These are phyloP conservation scores for Harpalus rubripes DNA, from an alignment of 2,888 invertebrate genomes.

Conservation along the genomic window DNA sequence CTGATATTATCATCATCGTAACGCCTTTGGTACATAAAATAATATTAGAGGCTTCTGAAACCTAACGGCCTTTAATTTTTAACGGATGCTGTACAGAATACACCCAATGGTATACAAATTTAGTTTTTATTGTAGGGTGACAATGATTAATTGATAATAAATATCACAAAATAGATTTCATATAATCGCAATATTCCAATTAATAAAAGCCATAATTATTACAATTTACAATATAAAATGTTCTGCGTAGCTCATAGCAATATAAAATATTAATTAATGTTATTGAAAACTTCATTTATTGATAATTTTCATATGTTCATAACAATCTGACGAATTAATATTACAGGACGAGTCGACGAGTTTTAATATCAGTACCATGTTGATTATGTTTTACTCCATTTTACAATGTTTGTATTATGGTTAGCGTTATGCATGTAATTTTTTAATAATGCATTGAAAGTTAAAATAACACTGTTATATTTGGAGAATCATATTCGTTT, in stretches of 20 bases:
- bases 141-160: not conserved
- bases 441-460: not conserved
- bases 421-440: slow-evolving; percentile 4
- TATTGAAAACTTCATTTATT: slow-evolving; percentile 35
- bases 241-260: not conserved
- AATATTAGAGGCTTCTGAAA: too few species aligned
- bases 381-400: slow-evolving; percentile 1
- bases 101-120: too few species aligned
- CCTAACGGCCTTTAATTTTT: too few species aligned
- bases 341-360: not conserved
- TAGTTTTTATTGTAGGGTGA: not conserved
- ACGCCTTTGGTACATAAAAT: too few species aligned
- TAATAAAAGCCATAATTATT: not conserved
- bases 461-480: not conserved
- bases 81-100: too few species aligned
- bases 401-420: slow-evolving; percentile 27
- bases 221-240: slow-evolving; percentile 2
- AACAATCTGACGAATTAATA: slow-evolving; percentile 39
- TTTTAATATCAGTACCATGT: slow-evolving; percentile 6
- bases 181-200: not conserved
- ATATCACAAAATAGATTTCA: not conserved
- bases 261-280: slow-evolving; percentile 36
- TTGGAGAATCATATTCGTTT: not conserved
- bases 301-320: slow-evolving; percentile 31
- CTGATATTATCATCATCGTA: too few species aligned